Percentiles rank a stretch among this genome's conserved stretches.
Conservation (phyloP, 1,140 invertebrate genomes). For the Cardiocondyla obscurior region DNA sequence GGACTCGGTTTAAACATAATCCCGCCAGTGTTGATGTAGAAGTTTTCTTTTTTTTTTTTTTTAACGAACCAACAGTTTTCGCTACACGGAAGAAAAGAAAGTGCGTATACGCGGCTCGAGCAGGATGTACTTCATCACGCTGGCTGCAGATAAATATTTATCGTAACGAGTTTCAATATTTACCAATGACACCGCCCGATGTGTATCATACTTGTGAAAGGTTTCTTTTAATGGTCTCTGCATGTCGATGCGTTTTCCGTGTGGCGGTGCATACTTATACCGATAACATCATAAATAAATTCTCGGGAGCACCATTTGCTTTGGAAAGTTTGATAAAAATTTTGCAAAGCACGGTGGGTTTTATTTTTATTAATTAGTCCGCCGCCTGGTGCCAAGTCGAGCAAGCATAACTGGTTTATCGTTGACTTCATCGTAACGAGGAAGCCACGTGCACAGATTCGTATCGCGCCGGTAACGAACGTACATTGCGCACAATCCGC, state of each 20-base stretch:
- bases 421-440: conserved; percentile 17
- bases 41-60: too few relatives aligned
- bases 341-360: background rate
- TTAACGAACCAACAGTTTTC: conserved; percentile 1
- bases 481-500: conserved; percentile 25
- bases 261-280: background rate
- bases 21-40: background rate
- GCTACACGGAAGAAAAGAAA: conserved; percentile 20
- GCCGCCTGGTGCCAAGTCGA: background rate
- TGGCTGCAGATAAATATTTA: conserved; percentile 37
- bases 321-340: conserved; percentile 23
- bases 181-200: conserved; percentile 35
- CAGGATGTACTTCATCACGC: conserved; percentile 43
- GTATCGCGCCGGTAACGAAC: conserved; percentile 40
- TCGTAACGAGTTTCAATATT: conserved; percentile 45
- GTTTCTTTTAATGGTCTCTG: conserved; percentile 8
- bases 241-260: background rate
- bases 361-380: conserved; percentile 46
- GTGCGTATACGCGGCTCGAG: background rate
- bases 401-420: conserved; percentile 34
- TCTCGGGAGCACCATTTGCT: background rate
- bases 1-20: background rate
- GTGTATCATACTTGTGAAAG: conserved; percentile 10
- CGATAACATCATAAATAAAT: conserved; percentile 41
- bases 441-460: conserved; percentile 39